Evolutionary conservation across 2,113 vertebrate genomes (phyloP).

Genomic region (Malurus melanocephalus): DNA sequence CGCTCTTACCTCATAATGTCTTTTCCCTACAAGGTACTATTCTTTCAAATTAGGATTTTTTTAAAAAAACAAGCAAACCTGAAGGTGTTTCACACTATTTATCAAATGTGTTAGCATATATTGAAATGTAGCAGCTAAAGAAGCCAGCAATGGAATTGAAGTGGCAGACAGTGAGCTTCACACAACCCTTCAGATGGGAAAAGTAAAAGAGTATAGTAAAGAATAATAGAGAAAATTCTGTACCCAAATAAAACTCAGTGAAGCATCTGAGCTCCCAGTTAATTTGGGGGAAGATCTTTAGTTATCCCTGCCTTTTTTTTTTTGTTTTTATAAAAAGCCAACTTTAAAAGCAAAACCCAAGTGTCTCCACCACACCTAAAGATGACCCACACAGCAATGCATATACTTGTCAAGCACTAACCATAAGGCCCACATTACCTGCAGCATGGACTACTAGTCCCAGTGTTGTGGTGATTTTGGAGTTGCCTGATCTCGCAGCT

Average conservation of each 20-base stretch:
- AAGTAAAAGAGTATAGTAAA: not conserved
- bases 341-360: not conserved
- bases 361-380: not conserved
- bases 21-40: not conserved
- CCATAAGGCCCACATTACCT: conserved; percentile 69
- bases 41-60: not conserved
- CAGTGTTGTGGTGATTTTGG: conserved; percentile 95
- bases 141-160: not conserved
- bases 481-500: conserved; percentile 82
- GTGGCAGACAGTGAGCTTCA: not conserved
- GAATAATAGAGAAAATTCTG: not conserved
- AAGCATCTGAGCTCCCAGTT: not conserved
- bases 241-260: not conserved
- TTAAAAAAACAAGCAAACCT: not conserved
- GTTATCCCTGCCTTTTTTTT: not conserved
- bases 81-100: not conserved
- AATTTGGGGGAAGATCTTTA: not conserved
- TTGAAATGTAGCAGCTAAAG: not conserved
- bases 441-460: conserved; percentile 97
- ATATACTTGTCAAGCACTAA: not conserved
- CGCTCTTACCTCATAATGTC: not conserved
- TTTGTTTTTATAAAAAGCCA: not conserved
- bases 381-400: not conserved
- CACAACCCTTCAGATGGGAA: not conserved
- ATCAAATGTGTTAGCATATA: not conserved